Evolutionary conservation across 1,140 invertebrate species (phyloP), one percentile per base, ranked within the genome.

Genomic region (Temnothorax curvispinosus): DNA sequence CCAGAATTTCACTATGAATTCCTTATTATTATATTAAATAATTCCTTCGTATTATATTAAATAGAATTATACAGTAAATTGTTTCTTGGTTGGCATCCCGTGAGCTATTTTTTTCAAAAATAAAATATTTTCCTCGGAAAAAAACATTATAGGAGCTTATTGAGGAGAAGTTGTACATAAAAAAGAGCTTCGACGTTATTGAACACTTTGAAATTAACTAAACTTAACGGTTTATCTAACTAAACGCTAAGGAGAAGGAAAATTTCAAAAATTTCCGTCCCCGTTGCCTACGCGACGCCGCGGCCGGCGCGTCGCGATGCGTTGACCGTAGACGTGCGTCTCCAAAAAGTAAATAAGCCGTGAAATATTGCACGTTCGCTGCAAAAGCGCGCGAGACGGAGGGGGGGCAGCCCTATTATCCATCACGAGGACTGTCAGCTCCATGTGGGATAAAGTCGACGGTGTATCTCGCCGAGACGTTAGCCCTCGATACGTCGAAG

Each of bases 311-410:
- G 50, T 56, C 58, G 58, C 75, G 75, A 62, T 41, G 58, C 75
- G 60, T 64, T 67, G 76, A 65, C 44, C 76, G 65, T 82, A 44
- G 74, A 44, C 35, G 47, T 38, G 64, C 64, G 54, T 82, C 65
- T 52, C 21, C 65, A 78, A 90, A 88, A 85, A 86, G 77, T 90
- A 91, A 91, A 91, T 91, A 91, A 91, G 87, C 87, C 82, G 89
- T 91, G 69, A 91, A 91, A 91, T 91, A 91, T 91, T 78, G 82
- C 80, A n/a, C 47, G 52, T 15, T 35, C 60, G 71, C 58, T 52
- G 58, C 54, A 47, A 71, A 15, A 38, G 64, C 35, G 18, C 38
- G 38, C 64, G 41, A 6, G 69, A n/a, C 21, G 62, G 21, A 50
- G 72, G n/a, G 54, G 52, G 65, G 87, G 84, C 62, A 27, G 62